Evolutionary conservation across 2,113 vertebrate species (phyloP), one percentile per base, ranked within the genome.

Genomic region (Oxyura jamaicensis): DNA sequence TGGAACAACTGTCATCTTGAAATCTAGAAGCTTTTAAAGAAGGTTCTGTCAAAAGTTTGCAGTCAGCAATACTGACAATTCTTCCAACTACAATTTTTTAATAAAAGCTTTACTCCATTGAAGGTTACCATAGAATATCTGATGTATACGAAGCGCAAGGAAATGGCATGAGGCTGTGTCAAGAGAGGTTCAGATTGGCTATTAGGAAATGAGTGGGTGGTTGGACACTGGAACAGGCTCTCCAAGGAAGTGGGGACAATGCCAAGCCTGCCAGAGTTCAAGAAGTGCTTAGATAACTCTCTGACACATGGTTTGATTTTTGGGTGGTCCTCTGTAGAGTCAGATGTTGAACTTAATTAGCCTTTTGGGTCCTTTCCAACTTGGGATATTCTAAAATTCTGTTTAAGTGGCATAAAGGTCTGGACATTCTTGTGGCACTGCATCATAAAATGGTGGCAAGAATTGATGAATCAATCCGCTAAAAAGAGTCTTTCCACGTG

Each of bases 71-170:
- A 76, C 19, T 33, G 31, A 21, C 44, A 65, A 36, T 16, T 73
- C 35, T 52, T 86, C 44, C 33, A 83, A 7, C 10, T 41, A 26
- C 3, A 46, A 39, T 21, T 86, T 60, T 68, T 29, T 20, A 75
- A 78, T 39, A 42, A 88, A 69, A 46, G 53, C 65, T 65, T 87
- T 26, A 71, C 10, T 90, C 25, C 25, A 35, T 39, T 65, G 28
- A 83, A 88, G 14, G 71, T 22, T 73, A 68, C 35, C 29, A 86
- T 1, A 86, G 29, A 80, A 83, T 3, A 13, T 33, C 20, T 60
- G 28, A 28, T 3, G 25, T 67, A 8, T 5, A 74, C 31, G 11
- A 23, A 4, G 0, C 19, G 36, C 14, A 8, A 41, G 62, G 25
- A 17, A 63, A 41, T 26, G 11, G 36, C 62, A 63, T 7, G 25